These are phyloP conservation scores for Gerris buenoi DNA, from an alignment of 1,140 invertebrate genomes.

Conservation along the genomic window DNA sequence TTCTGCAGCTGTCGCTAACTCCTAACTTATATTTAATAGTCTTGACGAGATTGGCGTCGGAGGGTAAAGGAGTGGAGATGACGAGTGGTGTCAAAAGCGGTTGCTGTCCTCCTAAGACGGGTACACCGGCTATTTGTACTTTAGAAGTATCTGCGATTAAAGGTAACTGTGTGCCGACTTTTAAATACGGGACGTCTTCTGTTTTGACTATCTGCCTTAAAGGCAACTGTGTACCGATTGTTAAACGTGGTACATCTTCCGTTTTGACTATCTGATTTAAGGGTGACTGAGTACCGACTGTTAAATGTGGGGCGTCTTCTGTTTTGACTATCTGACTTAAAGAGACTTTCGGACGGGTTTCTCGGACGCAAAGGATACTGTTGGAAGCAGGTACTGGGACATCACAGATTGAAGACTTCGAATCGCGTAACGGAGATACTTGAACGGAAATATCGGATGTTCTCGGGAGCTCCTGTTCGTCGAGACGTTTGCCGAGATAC, in stretches of 20 bases:
- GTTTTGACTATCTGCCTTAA: too few species aligned
- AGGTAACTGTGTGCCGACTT: neutral
- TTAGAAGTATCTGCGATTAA: neutral
- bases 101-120: conserved; percentile 5
- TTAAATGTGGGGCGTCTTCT: too few species aligned
- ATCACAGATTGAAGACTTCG: neutral
- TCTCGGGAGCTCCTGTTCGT: conserved; percentile 36
- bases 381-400: neutral
- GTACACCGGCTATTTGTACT: conserved; percentile 7
- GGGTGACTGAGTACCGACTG: neutral
- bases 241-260: conserved; percentile 3
- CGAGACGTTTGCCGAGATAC: conserved; percentile 30
- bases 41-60: conserved; percentile 24
- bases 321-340: too few species aligned
- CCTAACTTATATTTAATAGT: conserved; percentile 28
- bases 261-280: conserved; percentile 2
- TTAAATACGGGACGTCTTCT: too few species aligned
- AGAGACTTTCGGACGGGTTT: too few species aligned
- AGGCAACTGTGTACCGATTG: too few species aligned
- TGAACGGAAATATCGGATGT: neutral
- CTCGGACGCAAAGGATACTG: neutral
- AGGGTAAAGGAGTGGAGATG: neutral
- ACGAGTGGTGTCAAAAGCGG: neutral
- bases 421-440: neutral
- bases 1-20: conserved; percentile 19